phyloP scores from a whole-genome alignment of 2,797 vertebrate species.

The Alectoris magna region DNA sequence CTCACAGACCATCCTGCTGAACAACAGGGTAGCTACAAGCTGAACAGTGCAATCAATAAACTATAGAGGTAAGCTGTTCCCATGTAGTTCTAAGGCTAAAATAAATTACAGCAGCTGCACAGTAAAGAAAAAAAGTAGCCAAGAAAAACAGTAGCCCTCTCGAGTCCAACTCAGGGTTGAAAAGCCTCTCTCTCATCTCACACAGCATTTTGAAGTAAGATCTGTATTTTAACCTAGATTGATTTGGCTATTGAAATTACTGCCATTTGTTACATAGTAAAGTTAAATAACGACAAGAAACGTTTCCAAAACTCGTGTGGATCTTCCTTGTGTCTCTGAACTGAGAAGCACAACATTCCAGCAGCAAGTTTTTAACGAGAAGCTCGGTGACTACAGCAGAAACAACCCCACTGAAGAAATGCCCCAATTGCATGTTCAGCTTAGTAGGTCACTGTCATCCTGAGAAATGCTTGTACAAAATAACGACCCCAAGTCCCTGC shows the following conservation, averaged over 20 bases:
- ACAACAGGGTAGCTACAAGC: accelerated
- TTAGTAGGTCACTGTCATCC: background rate
- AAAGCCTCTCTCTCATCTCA: background rate
- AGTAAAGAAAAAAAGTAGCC: no score
- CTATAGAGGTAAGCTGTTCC: background rate
- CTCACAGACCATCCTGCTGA: background rate
- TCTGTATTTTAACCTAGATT: background rate
- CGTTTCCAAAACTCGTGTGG: background rate
- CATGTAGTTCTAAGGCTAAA: background rate
- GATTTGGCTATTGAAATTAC: background rate
- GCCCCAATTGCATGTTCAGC: background rate
- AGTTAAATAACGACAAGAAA: background rate
- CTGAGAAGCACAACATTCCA: accelerated
- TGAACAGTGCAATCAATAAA: background rate
- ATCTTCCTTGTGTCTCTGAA: accelerated
- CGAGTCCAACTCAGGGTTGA: background rate
- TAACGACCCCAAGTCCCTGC: background rate
- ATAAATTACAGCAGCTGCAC: background rate
- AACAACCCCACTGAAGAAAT: background rate
- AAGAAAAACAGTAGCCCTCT: background rate
- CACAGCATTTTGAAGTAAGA: background rate
- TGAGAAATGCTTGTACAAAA: background rate
- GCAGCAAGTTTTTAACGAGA: background rate
- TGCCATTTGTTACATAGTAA: background rate
- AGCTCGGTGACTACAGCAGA: background rate